Base-by-base conservation (phyloP, 2,797 vertebrate genomes). In the Dendrocincla fuliginosa region DNA sequence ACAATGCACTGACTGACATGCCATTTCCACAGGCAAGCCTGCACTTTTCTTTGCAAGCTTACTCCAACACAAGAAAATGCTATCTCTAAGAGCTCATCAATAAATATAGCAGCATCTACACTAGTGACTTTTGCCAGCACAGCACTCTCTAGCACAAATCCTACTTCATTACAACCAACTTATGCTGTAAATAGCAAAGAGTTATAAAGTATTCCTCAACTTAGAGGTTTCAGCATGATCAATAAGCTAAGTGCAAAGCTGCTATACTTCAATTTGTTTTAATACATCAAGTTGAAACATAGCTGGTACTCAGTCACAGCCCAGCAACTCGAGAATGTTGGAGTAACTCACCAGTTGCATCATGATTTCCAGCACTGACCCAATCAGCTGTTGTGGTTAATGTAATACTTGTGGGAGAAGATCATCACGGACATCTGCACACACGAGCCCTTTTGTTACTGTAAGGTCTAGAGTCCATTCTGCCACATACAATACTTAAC, bases 221-320 rank as follows among this genome's bases (percentile, higher is more conserved):
- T 41, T 16, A 2, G 3, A 69, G 4, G 23, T 27, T 46, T 50
- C 73, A 75, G 56, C 16, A 14, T 0, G 0, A 73, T 41, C 78
- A 49, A 56, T 19, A 75, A 73, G 16, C 23, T 42, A 3, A 67
- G 44, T 14, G 52, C 0, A 0, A 86, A 56, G 55, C 16, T 69
- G 16, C 42, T 63, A 2, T 14, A 39, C 37, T n/a, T 42, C 0
- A 0, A 32, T 30, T 57, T 0, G 0, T 67, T 24, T 55, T 44
- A 73, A 46, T 30, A 16, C 24, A 41, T 33, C 5, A 13, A 49
- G 41, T 0, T 69, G 52, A 89, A 89, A 78, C 24, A 25, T 5
- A 88, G 49, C 3, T 18, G 22, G 20, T 39, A 30, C 20, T 91
- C 56, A 23, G 37, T 68, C 33, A n/a, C 11, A 84, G 77, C 5